Percentiles rank a stretch among this genome's conserved stretches.
These are phyloP conservation scores for Nomada fabriciana DNA, from an alignment of 2,888 invertebrate species.

Conservation along the genomic window DNA sequence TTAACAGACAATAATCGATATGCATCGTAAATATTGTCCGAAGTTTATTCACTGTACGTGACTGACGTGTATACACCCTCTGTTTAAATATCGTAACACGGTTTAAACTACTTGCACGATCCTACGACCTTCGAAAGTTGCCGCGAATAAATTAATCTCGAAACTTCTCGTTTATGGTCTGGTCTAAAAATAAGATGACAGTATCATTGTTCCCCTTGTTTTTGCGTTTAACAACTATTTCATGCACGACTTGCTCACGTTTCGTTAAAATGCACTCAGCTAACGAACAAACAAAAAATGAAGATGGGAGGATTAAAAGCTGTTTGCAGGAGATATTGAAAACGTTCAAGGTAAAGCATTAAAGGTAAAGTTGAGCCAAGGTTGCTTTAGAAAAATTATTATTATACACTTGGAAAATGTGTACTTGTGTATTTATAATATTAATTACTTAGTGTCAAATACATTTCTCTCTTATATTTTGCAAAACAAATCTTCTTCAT, in stretches of 20 bases:
- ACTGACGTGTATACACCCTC: neutral
- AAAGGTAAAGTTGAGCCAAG: neutral
- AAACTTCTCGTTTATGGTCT: neutral
- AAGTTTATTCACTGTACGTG: neutral
- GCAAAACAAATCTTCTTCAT: no score
- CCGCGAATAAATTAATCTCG: neutral
- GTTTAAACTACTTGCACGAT: constrained; percentile 4
- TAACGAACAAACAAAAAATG: neutral
- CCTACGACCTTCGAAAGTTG: neutral
- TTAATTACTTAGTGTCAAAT: no score
- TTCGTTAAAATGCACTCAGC: neutral
- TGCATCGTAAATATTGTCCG: neutral
- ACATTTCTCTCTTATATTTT: no score
- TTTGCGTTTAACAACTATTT: neutral
- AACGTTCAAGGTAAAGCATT: neutral
- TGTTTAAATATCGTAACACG: neutral
- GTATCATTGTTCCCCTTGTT: neutral
- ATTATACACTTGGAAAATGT: neutral
- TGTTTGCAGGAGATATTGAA: neutral
- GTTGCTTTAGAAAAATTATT: constrained; percentile 1
- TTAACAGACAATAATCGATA: constrained; percentile 13
- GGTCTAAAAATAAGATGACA: neutral
- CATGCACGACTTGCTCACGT: neutral
- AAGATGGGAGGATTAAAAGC: neutral
- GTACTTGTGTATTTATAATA: no score